Percentiles rank a stretch among this genome's conserved stretches.
phyloP scores from a whole-genome alignment of 1,140 invertebrate species.

The Zophobas morio region DNA sequence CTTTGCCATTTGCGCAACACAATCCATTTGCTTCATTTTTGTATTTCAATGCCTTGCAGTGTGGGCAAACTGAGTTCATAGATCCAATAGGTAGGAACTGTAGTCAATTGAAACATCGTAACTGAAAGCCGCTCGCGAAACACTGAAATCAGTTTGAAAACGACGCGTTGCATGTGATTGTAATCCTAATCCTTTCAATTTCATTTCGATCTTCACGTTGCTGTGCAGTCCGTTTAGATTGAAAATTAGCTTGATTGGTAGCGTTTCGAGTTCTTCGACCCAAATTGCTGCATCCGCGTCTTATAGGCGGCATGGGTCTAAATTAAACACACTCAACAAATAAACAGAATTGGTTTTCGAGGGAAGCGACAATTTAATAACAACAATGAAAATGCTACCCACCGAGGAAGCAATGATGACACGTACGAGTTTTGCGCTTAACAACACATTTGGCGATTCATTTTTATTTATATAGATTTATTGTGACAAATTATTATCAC shows the following conservation, averaged over 20 bases:
- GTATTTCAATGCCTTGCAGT: constrained; percentile 51
- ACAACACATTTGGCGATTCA: too few species aligned
- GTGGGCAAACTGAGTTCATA: constrained; percentile 36
- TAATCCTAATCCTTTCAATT: too few species aligned
- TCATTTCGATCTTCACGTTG: neutral
- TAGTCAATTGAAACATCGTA: constrained; percentile 32
- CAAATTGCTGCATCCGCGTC: neutral
- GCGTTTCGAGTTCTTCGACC: neutral
- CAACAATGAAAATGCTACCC: too few species aligned
- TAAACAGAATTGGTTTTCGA: too few species aligned
- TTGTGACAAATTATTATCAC: too few species aligned
- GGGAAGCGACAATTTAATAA: too few species aligned
- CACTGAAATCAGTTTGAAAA: neutral
- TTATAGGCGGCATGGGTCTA: too few species aligned
- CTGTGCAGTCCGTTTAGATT: neutral
- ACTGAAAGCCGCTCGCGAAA: constrained; percentile 20
- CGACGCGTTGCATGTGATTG: too few species aligned
- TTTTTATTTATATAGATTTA: too few species aligned
- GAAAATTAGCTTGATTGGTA: neutral
- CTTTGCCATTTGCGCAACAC: constrained; percentile 53
- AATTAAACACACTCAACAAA: too few species aligned
- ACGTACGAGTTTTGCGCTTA: too few species aligned
- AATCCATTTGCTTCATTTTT: constrained; percentile 51
- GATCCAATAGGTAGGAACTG: constrained; percentile 32
- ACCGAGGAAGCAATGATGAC: too few species aligned